phyloP scores from a whole-genome alignment of 37 sponge, comb jelly and placozoan species.

The Cliona cf. orientalis region DNA sequence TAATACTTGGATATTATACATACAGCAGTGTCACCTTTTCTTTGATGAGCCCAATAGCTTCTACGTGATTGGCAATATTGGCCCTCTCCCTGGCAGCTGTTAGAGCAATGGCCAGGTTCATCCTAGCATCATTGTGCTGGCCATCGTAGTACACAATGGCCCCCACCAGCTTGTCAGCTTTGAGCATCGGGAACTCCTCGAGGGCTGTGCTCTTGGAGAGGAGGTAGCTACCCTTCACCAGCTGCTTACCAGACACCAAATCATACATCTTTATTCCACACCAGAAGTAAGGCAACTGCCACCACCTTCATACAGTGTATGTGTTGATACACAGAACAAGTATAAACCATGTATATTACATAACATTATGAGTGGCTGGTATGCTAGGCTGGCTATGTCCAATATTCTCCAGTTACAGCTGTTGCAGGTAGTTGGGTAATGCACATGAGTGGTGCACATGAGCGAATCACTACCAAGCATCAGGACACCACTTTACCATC shows the following conservation, averaged over 20 bases:
- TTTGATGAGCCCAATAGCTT: slow-evolving; percentile 66
- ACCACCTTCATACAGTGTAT: too few relatives aligned
- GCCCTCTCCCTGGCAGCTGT: slow-evolving; percentile 96
- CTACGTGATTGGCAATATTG: slow-evolving; percentile 86
- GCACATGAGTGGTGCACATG: too few relatives aligned
- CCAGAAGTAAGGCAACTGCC: slow-evolving; percentile 98
- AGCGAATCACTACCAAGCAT: too few relatives aligned
- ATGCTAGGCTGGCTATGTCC: too few relatives aligned
- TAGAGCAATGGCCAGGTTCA: slow-evolving; percentile 92
- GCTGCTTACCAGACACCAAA: slow-evolving; percentile 86
- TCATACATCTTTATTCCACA: slow-evolving; percentile 97
- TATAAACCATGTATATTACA: too few relatives aligned
- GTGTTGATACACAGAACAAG: too few relatives aligned
- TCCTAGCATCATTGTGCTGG: slow-evolving; percentile 98
- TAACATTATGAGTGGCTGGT: too few relatives aligned
- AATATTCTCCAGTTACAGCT: too few relatives aligned
- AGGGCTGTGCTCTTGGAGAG: slow-evolving; percentile 88
- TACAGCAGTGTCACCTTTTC: too few relatives aligned
- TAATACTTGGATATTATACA: too few relatives aligned
- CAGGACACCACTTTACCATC: too few relatives aligned
- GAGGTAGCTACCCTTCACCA: slow-evolving; percentile 84
- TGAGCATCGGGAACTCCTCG: slow-evolving; percentile 98
- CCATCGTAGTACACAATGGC: slow-evolving; percentile 97
- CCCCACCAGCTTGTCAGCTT: slow-evolving; percentile 78
- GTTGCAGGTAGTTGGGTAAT: too few relatives aligned